phyloP scores from a whole-genome alignment of 1,140 invertebrate species.

The Solenopsis fugax region DNA sequence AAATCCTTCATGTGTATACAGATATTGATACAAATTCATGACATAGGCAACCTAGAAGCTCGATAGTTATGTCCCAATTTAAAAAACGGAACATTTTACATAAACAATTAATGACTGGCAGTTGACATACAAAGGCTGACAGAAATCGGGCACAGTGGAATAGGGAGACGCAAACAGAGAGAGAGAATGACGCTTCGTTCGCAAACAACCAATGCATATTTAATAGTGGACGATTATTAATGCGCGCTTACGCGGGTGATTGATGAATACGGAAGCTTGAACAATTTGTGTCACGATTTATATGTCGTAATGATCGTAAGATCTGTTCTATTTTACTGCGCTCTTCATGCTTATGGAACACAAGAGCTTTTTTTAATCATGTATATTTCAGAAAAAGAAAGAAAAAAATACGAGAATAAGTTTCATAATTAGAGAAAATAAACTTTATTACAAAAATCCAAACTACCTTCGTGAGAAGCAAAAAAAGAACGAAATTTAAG shows the following conservation, averaged over 20 bases:
- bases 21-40: neutral
- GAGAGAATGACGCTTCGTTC: constrained; percentile 44
- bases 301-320: constrained; percentile 15
- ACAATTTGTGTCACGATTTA: constrained; percentile 66
- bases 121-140: constrained; percentile 43
- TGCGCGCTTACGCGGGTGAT: constrained; percentile 79
- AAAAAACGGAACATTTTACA: constrained; percentile 37
- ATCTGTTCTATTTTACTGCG: constrained; percentile 28
- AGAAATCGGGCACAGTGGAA: constrained; percentile 22
- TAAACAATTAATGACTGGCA: constrained; percentile 73
- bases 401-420: neutral
- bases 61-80: constrained; percentile 29
- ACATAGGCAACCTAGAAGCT: neutral
- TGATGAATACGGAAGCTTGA: constrained; percentile 71
- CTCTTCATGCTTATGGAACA: neutral
- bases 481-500: neutral
- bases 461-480: neutral
- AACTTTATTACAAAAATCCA: neutral
- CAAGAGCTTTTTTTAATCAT: neutral
- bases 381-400: neutral
- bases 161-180: neutral
- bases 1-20: neutral
- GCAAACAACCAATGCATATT: constrained; percentile 81
- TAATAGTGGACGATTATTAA: constrained; percentile 82
- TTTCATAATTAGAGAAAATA: neutral